These are phyloP conservation scores for Paracentrotus lividus DNA, from an alignment of 53 echinoderm and acorn worm genomes.

Conservation along the genomic window DNA sequence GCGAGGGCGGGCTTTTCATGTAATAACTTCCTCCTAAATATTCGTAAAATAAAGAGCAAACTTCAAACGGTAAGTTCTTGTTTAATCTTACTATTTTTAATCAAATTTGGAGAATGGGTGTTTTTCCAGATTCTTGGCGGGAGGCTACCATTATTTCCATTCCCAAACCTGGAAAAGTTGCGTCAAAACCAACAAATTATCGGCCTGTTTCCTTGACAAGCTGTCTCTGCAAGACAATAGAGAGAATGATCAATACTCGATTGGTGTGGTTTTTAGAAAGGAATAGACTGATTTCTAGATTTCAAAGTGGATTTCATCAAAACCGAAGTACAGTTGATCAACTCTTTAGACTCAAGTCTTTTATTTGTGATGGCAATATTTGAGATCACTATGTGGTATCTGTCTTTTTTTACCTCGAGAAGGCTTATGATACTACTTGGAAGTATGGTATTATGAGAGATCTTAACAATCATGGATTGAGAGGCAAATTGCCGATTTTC, in stretches of 20 bases:
- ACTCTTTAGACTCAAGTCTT: too few species aligned
- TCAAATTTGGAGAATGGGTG: neutral
- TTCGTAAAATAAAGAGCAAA: too few species aligned
- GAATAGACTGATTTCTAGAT: neutral
- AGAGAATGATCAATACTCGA: neutral
- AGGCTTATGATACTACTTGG: too few species aligned
- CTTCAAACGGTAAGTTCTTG: too few species aligned
- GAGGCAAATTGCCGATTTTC: constrained; percentile 42
- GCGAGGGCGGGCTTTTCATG: too few species aligned
- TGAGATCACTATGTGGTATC: too few species aligned
- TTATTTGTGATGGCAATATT: too few species aligned
- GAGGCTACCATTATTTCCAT: neutral
- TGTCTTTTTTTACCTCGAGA: too few species aligned
- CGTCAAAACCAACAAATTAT: neutral
- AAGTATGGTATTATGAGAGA: too few species aligned
- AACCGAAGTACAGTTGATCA: too few species aligned
- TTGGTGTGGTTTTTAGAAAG: neutral
- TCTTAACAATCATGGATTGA: constrained; percentile 60
- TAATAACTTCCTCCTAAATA: too few species aligned
- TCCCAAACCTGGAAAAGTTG: neutral
- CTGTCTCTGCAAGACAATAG: neutral
- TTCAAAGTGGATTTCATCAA: neutral
- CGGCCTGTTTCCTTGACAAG: neutral
- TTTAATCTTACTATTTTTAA: too few species aligned
- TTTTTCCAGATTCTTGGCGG: neutral